A percentile compares a stretch with the other conserved stretches of the same genome.
These are phyloP conservation scores for Protobothrops mucrosquamatus DNA, from an alignment of 2,113 vertebrate genomes.

Conservation along the genomic window DNA sequence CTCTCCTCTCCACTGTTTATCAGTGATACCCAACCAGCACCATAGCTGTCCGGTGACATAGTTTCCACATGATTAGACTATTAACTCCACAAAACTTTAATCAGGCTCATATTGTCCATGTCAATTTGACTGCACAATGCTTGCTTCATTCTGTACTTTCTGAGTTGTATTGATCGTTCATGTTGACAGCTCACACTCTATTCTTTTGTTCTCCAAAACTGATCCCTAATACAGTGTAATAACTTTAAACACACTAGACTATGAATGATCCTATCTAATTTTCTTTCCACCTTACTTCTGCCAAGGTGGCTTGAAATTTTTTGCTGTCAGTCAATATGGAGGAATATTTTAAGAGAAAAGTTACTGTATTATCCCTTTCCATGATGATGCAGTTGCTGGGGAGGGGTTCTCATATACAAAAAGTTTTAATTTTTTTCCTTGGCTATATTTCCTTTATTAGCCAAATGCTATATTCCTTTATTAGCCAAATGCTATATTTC, in stretches of 20 bases:
- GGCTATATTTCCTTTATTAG: neutral
- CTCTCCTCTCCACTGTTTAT: neutral
- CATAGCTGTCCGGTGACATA: neutral
- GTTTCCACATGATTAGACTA: neutral
- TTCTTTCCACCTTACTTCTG: neutral
- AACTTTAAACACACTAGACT: neutral
- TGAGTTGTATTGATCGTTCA: neutral
- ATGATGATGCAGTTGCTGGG: neutral
- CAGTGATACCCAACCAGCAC: neutral
- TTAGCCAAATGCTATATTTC: neutral
- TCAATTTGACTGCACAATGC: no score
- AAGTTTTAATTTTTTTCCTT: neutral
- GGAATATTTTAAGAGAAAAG: neutral
- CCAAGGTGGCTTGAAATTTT: neutral
- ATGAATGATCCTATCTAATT: neutral
- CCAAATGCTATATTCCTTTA: neutral
- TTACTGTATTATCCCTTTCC: neutral
- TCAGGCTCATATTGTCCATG: neutral
- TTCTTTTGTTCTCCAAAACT: neutral
- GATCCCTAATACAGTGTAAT: neutral
- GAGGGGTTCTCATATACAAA: neutral
- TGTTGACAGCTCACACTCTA: neutral
- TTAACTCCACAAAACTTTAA: neutral
- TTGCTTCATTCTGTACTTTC: neutral
- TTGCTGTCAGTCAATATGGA: neutral